A percentile compares a stretch with the other conserved stretches of the same genome.
Conservation (phyloP, 2,797 vertebrate genomes). For the Craterocephalus amniculus region DNA sequence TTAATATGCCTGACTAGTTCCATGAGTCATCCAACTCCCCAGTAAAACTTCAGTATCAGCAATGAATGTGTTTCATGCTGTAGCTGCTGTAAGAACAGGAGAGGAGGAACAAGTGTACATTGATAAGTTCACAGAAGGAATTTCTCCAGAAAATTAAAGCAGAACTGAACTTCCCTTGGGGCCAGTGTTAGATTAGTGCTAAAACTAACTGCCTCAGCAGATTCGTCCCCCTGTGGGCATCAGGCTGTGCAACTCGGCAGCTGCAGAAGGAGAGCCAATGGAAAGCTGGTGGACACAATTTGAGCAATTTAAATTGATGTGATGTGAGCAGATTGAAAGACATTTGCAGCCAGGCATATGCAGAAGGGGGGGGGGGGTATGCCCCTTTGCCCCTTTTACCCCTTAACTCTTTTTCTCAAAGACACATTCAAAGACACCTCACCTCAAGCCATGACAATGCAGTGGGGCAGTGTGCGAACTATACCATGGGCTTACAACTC, state of each 20-base stretch:
- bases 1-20: background rate
- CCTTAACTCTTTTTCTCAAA: too few species aligned
- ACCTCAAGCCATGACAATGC: too few species aligned
- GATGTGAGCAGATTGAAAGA: background rate
- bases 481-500: too few species aligned
- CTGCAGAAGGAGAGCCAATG: background rate
- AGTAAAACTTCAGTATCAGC: background rate
- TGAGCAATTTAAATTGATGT: constrained; percentile 13
- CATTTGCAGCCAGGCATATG: background rate
- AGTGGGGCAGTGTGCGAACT: too few species aligned
- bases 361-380: too few species aligned
- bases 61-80: background rate
- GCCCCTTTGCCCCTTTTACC: too few species aligned
- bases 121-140: constrained; percentile 23
- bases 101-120: constrained; percentile 19
- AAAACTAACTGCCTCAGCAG: constrained; percentile 38
- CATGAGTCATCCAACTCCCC: background rate
- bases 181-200: constrained; percentile 5
- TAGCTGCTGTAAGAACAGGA: constrained; percentile 7
- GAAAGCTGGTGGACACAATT: constrained; percentile 1
- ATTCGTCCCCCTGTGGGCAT: constrained; percentile 9
- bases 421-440: too few species aligned
- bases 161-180: constrained; percentile 23
- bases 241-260: background rate
- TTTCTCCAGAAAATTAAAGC: constrained; percentile 47